Evolutionary conservation across 2,888 invertebrate species (phyloP), one percentile per base, ranked within the genome.

Genomic region (Ochropleura plecta): DNA sequence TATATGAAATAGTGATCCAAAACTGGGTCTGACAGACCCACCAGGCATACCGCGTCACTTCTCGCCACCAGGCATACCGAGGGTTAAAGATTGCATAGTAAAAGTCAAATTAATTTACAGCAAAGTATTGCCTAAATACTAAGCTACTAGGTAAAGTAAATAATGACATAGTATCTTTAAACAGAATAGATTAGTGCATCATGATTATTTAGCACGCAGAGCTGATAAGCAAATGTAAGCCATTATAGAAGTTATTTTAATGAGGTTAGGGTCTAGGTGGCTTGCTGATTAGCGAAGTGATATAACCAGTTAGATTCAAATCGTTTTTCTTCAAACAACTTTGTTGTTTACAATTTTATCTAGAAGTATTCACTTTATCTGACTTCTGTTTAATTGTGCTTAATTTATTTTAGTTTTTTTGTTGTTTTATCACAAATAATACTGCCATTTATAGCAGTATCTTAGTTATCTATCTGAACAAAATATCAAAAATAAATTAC

Each of bases 201-300:
- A 63, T 82, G 44, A 66, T 57, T 53, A 2, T 60, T 55, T 68
- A 59, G 57, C 42, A 6, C 59, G 53, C n/a, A 20, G 4, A 55
- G 9, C 1, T 79, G 82, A 82, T 81, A 82, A 84, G 62, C 64
- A 55, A 55, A 63, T 70, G 51, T 42, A 65, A 40, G 44, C 60
- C 18, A 82, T 65, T 69, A 69, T 57, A 60, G 30, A 40, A 67
- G 62, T 40, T 62, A 69, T 83, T 67, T 57, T 14, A 68, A 66
- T 60, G 18, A 64, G 60, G n/a, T 73, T 68, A 73, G 20, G 64
- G 69, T 74, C 76, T 68, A 76, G 62, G n/a, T 84, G 20, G 59
- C 8, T 55, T 66, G 30, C 75, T 81, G 63, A 81, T 82, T 75
- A 53, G 10, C 14, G n/a, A 53, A 57, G 6, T 65, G 49, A 70